Conservation (phyloP, 1,140 invertebrate species). For the Drosophila seguyi region DNA sequence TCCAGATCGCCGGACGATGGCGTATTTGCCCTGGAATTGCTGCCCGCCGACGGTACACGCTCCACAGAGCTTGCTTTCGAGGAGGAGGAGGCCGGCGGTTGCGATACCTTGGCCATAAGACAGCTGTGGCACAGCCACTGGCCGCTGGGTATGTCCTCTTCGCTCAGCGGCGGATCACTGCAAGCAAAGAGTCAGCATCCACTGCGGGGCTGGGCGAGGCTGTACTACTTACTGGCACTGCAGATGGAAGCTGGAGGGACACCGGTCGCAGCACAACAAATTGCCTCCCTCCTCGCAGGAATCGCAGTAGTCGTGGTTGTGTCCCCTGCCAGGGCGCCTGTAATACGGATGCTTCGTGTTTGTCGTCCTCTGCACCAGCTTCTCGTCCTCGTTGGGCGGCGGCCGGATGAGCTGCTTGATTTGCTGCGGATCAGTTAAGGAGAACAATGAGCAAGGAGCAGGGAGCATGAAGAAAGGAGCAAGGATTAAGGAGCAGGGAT, state of each 20-base stretch:
- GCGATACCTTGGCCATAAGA: conserved; percentile 81
- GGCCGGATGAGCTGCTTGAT: conserved; percentile 95
- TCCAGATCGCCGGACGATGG: conserved; percentile 75
- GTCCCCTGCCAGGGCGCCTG: conserved; percentile 93
- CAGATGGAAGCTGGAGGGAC: conserved; percentile 97
- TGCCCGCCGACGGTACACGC: conserved; percentile 63
- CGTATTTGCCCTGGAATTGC: conserved; percentile 70
- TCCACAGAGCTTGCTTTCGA: conserved; percentile 80
- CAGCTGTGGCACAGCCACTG: conserved; percentile 96
- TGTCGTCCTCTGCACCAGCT: conserved; percentile 87
- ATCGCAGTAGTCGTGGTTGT: conserved; percentile 97
- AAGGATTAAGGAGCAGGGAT: neutral
- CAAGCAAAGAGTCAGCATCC: neutral
- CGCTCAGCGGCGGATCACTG: conserved; percentile 95
- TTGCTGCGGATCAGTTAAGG: conserved; percentile 87
- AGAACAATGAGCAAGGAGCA: conserved; percentile 29
- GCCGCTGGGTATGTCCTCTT: conserved; percentile 94
- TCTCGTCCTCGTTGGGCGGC: conserved; percentile 91
- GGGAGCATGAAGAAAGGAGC: conserved; percentile 6
- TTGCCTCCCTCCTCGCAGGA: conserved; percentile 96
- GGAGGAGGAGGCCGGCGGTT: conserved; percentile 49
- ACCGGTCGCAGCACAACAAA: conserved; percentile 97
- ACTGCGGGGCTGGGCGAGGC: neutral
- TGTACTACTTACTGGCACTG: conserved; percentile 93
- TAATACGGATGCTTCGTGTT: conserved; percentile 93